Evolutionary conservation across 2,888 invertebrate genomes (phyloP), one percentile per base, ranked within the genome.

Genomic region (Diloba caeruleocephala): DNA sequence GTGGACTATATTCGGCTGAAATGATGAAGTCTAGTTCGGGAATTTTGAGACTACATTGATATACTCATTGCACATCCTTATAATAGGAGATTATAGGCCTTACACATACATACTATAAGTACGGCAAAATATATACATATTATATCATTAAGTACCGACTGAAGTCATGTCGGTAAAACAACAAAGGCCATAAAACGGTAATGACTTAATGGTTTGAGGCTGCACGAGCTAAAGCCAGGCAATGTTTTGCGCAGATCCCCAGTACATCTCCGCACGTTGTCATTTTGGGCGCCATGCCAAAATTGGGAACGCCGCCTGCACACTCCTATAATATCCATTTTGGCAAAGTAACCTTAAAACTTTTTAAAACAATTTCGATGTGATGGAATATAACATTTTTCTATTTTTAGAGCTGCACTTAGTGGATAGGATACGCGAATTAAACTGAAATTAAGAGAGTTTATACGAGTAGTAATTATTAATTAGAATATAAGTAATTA

Each of bases 171-270:
- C 46, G 46, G 39, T 51, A 43, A 62, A 63, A 63, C 63, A 57
- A 55, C 59, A 59, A 52, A 31, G 36, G 32, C 50, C 33, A 38
- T 70, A 63, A 60, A 65, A 70, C 59, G 9, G 33, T 53, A 66
- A 66, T 59, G 70, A 52, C 69, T 54, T 60, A 66, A 70, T 70
- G 63, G 63, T 55, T 55, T 31, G 49, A 54, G 12, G 63, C 36
- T 38, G 50, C 45, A 54, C 59, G 55, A 66, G 44, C 49, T 53
- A 63, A 46, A 66, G 56, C 52, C 46, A 37, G 51, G 38, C 63
- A 44, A 56, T 66, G 66, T 62, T 69, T 68, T 65, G 51, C 51
- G 49, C 21, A 21, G 25, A 51, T 32, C 54, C 54, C 34, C 49
- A 51, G 39, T 43, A n/a, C 29, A 31, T 15, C 21, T 36, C 33